Evolutionary conservation across 2,797 vertebrate genomes (phyloP).

Genomic region (Rhodeus uyekii): DNA sequence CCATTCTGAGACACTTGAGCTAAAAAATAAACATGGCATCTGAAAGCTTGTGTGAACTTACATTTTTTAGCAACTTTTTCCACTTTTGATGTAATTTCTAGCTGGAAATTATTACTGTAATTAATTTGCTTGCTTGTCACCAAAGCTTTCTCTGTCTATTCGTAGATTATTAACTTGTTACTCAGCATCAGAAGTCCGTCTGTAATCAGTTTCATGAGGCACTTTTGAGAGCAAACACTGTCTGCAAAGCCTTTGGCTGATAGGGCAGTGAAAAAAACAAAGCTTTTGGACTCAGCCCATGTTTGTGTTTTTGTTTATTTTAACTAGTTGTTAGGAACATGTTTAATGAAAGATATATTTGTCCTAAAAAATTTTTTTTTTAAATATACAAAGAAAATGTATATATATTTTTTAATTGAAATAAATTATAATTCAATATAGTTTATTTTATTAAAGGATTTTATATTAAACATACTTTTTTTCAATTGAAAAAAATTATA

Average conservation of each 20-base stretch:
- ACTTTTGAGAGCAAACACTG: neutral
- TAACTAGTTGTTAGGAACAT: neutral
- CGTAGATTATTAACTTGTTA: neutral
- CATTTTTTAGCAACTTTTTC: neutral
- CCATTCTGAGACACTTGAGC: neutral
- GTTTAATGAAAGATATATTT: neutral
- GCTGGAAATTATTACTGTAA: neutral
- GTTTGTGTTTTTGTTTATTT: neutral
- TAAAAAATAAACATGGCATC: neutral
- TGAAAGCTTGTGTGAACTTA: neutral
- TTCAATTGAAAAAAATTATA: neutral
- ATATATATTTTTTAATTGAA: neutral
- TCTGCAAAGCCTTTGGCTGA: neutral
- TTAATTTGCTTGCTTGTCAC: neutral
- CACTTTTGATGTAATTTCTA: neutral
- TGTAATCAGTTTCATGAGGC: neutral
- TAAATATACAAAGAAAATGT: neutral
- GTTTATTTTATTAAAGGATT: neutral
- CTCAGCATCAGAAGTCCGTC: neutral
- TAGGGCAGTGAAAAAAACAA: neutral
- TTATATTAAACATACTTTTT: neutral
- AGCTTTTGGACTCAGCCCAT: neutral
- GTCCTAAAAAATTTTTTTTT: neutral
- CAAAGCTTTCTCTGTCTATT: neutral
- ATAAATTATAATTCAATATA: neutral